Base-by-base conservation (phyloP, 2,797 vertebrate genomes). In the Fringilla coelebs region DNA sequence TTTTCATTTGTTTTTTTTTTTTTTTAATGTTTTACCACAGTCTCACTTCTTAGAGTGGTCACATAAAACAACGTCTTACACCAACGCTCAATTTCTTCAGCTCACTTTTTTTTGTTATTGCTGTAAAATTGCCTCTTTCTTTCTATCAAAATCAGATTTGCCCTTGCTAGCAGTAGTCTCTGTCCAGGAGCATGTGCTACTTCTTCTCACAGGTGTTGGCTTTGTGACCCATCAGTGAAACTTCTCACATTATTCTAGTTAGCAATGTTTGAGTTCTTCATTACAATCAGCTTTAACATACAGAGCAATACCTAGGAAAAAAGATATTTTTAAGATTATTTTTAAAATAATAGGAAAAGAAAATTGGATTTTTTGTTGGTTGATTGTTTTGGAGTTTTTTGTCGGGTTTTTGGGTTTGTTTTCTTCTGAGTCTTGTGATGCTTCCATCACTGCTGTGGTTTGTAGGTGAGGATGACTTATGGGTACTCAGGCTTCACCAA, bases 361-460 rank as follows among this genome's bases (percentile, higher is more conserved):
- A 43, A 6, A 6, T 6, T 5, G 0, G 1, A 3, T 9, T 45
- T 41, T 68, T 61, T 28, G 4, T 26, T 36, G 4, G 9, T n/a
- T 72, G 48, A 28, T n/a, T 54, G 18, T 12, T 29, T 75, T 36
- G 10, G 7, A 3, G 9, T 10, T 24, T 58, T 51, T 67, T 12
- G 9, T 21, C 20, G 1, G 3, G 0, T 31, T 66, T 46, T 49
- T 10, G 0, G 1, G 10, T 17, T 28, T 3, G 1, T 11, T 7
- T 31, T 11, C 52, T 54, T 40, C 25, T 13, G 5, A 25, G 6
- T 28, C 9, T 65, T 63, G 0, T 63, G 14, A 20, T 63, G 1
- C 4, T 68, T 72, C 18, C 21, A 13, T 34, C 11, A 41, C 4
- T 66, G 5, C 17, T 38, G 18, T 49, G 10, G 7, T 38, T 70